phyloP scores from a whole-genome alignment of 2,797 vertebrate species.

The Chiloscyllium punctatum region DNA sequence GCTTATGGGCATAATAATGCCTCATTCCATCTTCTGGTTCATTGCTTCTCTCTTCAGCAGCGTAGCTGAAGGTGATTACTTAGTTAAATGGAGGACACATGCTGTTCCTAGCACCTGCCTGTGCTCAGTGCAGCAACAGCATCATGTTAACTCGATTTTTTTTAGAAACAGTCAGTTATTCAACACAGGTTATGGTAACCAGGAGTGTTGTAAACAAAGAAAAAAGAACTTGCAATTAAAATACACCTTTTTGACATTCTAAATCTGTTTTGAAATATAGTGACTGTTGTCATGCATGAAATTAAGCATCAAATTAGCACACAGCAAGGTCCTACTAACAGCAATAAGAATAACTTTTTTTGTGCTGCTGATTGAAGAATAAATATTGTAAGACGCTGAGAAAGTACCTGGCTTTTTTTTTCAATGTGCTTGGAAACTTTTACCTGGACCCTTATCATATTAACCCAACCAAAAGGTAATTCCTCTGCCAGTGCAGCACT shows the following conservation, averaged over 20 bases:
- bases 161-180: not conserved
- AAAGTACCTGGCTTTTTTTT: not conserved
- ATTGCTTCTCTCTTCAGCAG: not conserved
- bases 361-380: not conserved
- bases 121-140: not conserved
- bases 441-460: not conserved
- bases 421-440: not conserved
- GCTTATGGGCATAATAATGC: not conserved
- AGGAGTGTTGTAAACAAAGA: not conserved
- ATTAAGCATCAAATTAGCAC: not conserved
- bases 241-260: not conserved
- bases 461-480: not conserved
- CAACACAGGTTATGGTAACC: not conserved
- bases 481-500: not conserved
- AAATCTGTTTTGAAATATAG: not conserved
- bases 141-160: not conserved
- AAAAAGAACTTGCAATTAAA: not conserved
- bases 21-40: not conserved
- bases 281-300: not conserved
- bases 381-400: not conserved
- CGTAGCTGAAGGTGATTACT: not conserved
- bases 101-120: not conserved
- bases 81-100: not conserved
- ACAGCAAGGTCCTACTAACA: not conserved
- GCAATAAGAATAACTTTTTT: not conserved